These are phyloP conservation scores for Pachyrhynchus sulphureomaculatus DNA, from an alignment of 1,140 invertebrate genomes.

Conservation along the genomic window DNA sequence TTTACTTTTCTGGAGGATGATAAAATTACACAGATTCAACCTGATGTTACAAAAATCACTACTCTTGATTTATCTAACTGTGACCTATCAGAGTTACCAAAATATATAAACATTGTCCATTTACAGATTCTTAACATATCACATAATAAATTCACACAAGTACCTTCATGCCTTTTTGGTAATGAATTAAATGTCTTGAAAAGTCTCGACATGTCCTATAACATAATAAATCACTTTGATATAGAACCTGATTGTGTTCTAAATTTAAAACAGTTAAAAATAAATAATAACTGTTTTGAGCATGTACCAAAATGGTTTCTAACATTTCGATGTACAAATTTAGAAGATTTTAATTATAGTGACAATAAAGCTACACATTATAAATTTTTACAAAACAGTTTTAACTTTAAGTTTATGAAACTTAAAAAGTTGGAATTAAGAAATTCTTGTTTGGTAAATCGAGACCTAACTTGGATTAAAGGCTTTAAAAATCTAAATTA, in stretches of 20 bases:
- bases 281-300: constrained; percentile 16
- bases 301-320: constrained; percentile 22
- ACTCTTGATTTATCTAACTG: constrained; percentile 18
- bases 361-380: constrained; percentile 9
- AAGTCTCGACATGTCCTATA: constrained; percentile 17
- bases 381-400: constrained; percentile 14
- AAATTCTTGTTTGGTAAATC: constrained; percentile 13
- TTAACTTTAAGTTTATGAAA: background rate
- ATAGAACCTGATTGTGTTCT: constrained; percentile 11
- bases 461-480: constrained; percentile 12
- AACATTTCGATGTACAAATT: constrained; percentile 11
- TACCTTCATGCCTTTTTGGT: constrained; percentile 18
- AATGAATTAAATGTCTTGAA: constrained; percentile 1
- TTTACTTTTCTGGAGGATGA: background rate
- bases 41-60: background rate
- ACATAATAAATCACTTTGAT: constrained; percentile 16
- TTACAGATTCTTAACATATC: constrained; percentile 19
- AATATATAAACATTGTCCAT: background rate
- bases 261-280: constrained; percentile 5
- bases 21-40: background rate
- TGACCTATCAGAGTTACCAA: constrained; percentile 12
- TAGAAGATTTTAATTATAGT: constrained; percentile 22
- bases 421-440: constrained; percentile 13
- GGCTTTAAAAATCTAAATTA: constrained; percentile 1
- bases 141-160: constrained; percentile 9